Evolutionary conservation across 2,888 invertebrate species (phyloP).

Genomic region (Ceriagrion tenellum): DNA sequence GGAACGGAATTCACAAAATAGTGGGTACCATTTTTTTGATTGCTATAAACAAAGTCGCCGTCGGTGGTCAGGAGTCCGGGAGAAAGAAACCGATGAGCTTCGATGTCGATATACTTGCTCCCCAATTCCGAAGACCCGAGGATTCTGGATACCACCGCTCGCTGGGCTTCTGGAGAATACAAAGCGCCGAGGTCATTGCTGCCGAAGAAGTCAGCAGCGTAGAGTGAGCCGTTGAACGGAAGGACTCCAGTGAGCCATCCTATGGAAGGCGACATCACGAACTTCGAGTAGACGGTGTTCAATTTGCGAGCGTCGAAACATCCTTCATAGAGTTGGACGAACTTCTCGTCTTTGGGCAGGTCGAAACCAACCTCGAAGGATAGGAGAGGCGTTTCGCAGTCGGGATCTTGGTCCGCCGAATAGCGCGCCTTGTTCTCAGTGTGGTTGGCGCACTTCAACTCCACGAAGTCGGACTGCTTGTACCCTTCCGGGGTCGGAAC

Average conservation of each 20-base stretch:
- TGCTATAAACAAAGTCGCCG: neutral
- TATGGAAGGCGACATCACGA: neutral
- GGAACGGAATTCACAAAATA: slow-evolving; percentile 33
- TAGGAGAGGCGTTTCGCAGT: neutral
- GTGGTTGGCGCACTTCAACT: neutral
- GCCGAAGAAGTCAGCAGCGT: neutral
- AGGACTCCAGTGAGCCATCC: neutral
- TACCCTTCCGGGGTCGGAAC: neutral
- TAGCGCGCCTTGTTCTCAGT: neutral
- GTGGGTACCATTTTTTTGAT: neutral
- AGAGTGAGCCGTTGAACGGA: neutral
- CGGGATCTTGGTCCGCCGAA: neutral
- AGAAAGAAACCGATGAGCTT: slow-evolving; percentile 22
- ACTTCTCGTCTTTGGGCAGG: neutral
- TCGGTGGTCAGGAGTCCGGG: slow-evolving; percentile 14
- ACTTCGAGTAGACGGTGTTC: neutral
- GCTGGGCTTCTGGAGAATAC: slow-evolving; percentile 46
- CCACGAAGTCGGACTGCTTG: neutral
- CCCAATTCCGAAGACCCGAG: slow-evolving; percentile 68
- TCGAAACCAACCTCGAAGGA: neutral
- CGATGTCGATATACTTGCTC: slow-evolving; percentile 55
- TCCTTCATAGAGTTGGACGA: neutral
- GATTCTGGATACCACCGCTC: slow-evolving; percentile 55
- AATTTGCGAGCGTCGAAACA: neutral
- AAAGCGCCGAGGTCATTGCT: neutral